phyloP scores from a whole-genome alignment of 1,140 invertebrate genomes.

The Drosophila nikananu region DNA sequence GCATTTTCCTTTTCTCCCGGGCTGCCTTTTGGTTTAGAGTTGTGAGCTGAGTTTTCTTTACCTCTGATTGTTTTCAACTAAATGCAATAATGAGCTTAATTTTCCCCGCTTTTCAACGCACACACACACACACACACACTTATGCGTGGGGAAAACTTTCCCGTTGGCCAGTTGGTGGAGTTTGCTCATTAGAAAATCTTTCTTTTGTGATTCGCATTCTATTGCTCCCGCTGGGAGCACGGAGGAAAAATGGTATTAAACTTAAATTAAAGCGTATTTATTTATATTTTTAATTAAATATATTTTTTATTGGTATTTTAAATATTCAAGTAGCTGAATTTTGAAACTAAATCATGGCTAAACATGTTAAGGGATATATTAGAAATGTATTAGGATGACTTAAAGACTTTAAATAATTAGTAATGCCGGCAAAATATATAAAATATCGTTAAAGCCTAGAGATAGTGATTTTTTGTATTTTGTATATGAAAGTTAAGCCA shows the following conservation, averaged over 20 bases:
- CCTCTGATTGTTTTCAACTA: conserved; percentile 47
- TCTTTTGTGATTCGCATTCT: conserved; percentile 55
- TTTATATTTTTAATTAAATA: not conserved
- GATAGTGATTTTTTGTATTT: no score
- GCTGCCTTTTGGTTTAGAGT: conserved; percentile 26
- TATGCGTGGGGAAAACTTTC: conserved; percentile 43
- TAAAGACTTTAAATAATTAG: not conserved
- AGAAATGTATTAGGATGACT: not conserved
- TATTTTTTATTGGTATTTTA: not conserved
- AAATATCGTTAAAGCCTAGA: no score
- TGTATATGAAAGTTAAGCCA: no score
- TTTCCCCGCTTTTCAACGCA: conserved; percentile 16
- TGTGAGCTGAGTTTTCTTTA: conserved; percentile 27
- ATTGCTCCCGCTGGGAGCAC: conserved; percentile 1
- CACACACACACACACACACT: conserved; percentile 12
- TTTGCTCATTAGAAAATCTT: conserved; percentile 78
- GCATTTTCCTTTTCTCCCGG: not conserved
- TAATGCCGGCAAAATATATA: no score
- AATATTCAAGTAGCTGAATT: not conserved
- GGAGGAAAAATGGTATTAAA: not conserved
- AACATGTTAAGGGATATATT: not conserved
- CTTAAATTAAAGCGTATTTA: not conserved
- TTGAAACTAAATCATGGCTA: not conserved
- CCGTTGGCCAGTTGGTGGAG: conserved; percentile 52
- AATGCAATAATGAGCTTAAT: conserved; percentile 62